A percentile compares a stretch with the other conserved stretches of the same genome.
These are phyloP conservation scores for Netelia melanura DNA, from an alignment of 2,888 invertebrate species.

Conservation along the genomic window DNA sequence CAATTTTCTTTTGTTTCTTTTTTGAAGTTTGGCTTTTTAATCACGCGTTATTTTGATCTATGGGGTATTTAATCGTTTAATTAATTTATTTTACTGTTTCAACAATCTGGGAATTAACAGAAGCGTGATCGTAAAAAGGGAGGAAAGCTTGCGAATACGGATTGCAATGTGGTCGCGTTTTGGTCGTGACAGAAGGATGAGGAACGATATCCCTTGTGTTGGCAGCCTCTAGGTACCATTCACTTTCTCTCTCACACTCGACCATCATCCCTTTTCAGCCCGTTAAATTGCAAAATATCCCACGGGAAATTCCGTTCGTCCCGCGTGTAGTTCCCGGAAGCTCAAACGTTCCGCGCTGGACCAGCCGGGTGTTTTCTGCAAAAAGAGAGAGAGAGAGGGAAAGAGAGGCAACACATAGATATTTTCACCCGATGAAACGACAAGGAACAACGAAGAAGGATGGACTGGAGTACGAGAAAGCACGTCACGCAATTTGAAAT, in stretches of 20 bases:
- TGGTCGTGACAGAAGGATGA: constrained; percentile 1
- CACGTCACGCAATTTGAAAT: background rate
- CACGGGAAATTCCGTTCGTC: constrained; percentile 77
- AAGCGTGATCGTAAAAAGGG: too few relatives aligned
- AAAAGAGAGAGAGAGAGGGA: background rate
- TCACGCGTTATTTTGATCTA: too few relatives aligned
- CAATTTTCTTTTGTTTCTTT: too few relatives aligned
- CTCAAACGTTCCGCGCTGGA: constrained; percentile 62
- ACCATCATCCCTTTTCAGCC: constrained; percentile 67
- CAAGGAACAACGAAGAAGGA: constrained; percentile 74
- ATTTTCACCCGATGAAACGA: constrained; percentile 19
- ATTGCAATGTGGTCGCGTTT: background rate
- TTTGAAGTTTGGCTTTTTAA: too few relatives aligned
- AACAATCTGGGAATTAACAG: too few relatives aligned
- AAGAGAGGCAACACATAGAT: background rate
- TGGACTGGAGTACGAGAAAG: constrained; percentile 60
- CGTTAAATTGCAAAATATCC: constrained; percentile 79
- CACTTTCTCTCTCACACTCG: constrained; percentile 19
- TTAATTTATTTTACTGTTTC: too few relatives aligned
- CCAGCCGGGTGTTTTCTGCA: constrained; percentile 17
- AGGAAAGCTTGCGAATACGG: background rate
- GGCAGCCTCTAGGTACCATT: constrained; percentile 17
- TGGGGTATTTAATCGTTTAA: too few relatives aligned
- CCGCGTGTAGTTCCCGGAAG: constrained; percentile 67
- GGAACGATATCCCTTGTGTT: constrained; percentile 29